Conservation (phyloP, 2,888 invertebrate genomes). For the Papilio elwesi region DNA sequence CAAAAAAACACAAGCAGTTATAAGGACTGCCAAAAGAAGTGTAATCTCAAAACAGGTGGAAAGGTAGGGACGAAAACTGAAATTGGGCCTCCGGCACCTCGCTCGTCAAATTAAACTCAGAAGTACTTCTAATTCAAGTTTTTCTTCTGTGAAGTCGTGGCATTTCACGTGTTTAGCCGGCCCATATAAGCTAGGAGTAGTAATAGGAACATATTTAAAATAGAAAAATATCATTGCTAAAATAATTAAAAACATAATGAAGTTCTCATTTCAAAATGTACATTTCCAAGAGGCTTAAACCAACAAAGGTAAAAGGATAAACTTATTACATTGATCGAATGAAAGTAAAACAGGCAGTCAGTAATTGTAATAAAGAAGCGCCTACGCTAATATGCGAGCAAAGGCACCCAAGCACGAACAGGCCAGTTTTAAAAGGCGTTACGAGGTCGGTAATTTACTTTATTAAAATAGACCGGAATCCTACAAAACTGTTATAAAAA, state of each 20-base stretch:
- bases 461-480: conserved; percentile 7
- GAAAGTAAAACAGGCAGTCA: conserved; percentile 23
- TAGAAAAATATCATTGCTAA: not conserved
- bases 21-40: not conserved
- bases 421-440: conserved; percentile 51
- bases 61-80: too few relatives aligned
- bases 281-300: conserved; percentile 7
- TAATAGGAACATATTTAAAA: not conserved
- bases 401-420: conserved; percentile 47
- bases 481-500: conserved; percentile 14
- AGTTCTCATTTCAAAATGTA: conserved; percentile 13
- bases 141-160: too few relatives aligned
- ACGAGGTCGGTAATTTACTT: conserved; percentile 38
- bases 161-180: too few relatives aligned
- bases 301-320: conserved; percentile 32
- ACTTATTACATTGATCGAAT: conserved; percentile 36
- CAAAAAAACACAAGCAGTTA: too few relatives aligned
- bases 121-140: too few relatives aligned
- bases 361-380: conserved; percentile 53
- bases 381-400: conserved; percentile 59
- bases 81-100: too few relatives aligned
- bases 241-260: conserved; percentile 18
- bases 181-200: too few relatives aligned
- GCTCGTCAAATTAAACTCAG: too few relatives aligned
- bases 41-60: too few relatives aligned